Percentiles rank a stretch among this genome's conserved stretches.
Evolutionary conservation across 2,888 invertebrate genomes (phyloP).

Genomic region (Melanotus villosus): DNA sequence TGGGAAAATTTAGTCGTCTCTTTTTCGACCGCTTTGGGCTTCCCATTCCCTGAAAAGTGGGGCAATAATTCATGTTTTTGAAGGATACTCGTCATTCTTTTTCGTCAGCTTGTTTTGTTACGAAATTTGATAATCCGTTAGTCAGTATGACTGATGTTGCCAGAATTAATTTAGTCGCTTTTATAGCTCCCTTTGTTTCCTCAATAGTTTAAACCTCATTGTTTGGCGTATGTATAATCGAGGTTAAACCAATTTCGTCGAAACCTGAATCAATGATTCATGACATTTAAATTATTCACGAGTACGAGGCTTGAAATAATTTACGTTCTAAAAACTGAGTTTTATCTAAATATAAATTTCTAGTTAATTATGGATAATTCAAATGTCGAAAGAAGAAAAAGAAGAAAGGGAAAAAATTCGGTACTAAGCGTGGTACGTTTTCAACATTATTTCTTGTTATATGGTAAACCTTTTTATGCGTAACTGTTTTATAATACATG

Average conservation of each 20-base stretch:
- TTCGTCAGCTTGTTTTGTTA: slow-evolving; percentile 26
- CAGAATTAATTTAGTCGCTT: slow-evolving; percentile 1
- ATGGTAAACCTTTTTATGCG: too few relatives aligned
- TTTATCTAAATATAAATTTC: too few relatives aligned
- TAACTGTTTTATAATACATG: too few relatives aligned
- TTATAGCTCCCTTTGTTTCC: not conserved
- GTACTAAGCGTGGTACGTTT: too few relatives aligned
- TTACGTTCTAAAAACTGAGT: too few relatives aligned
- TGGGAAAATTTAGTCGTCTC: slow-evolving; percentile 36
- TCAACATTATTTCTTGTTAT: too few relatives aligned
- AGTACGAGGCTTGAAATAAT: too few relatives aligned
- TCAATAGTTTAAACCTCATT: not conserved
- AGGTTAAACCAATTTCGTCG: not conserved
- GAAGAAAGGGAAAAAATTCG: too few relatives aligned
- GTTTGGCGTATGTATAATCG: not conserved
- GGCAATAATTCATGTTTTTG: slow-evolving; percentile 28
- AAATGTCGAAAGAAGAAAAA: too few relatives aligned
- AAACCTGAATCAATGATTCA: not conserved
- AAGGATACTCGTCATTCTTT: slow-evolving; percentile 6
- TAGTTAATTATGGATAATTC: too few relatives aligned
- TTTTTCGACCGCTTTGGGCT: slow-evolving; percentile 33
- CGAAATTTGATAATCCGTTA: slow-evolving; percentile 34
- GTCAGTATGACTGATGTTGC: slow-evolving; percentile 11
- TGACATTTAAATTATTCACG: too few relatives aligned
- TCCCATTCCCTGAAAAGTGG: slow-evolving; percentile 22